phyloP scores from a whole-genome alignment of 1,140 invertebrate genomes.

The Heliconius eleuchia region DNA sequence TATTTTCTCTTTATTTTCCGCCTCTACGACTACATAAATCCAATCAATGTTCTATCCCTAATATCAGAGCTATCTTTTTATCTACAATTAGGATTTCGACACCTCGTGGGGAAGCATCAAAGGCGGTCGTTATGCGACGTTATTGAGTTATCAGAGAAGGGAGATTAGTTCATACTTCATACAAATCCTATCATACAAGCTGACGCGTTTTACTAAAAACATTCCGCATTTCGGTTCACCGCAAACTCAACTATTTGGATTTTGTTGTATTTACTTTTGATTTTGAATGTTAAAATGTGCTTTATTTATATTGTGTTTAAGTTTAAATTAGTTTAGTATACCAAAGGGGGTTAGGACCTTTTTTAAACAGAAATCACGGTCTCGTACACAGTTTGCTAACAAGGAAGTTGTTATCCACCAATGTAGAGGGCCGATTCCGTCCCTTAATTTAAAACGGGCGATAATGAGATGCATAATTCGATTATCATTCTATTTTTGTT shows the following conservation, averaged over 20 bases:
- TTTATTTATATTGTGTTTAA: slow-evolving; percentile 16
- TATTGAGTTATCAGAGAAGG: slow-evolving; percentile 79
- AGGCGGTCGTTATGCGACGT: slow-evolving; percentile 76
- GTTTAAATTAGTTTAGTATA: slow-evolving; percentile 28
- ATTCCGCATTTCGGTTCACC: slow-evolving; percentile 74
- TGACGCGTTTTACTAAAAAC: slow-evolving; percentile 78
- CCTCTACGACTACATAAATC: slow-evolving; percentile 25
- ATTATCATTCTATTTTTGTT: slow-evolving; percentile 65
- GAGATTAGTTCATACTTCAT: slow-evolving; percentile 80
- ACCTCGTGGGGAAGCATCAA: slow-evolving; percentile 69
- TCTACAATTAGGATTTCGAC: slow-evolving; percentile 80
- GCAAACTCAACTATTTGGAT: slow-evolving; percentile 48
- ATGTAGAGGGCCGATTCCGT: slow-evolving; percentile 69
- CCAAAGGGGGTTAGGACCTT: slow-evolving; percentile 49
- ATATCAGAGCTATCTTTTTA: slow-evolving; percentile 77
- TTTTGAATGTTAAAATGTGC: slow-evolving; percentile 20
- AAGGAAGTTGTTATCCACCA: slow-evolving; percentile 74
- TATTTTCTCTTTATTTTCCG: slow-evolving; percentile 27
- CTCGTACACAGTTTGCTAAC: slow-evolving; percentile 64
- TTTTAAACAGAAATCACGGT: slow-evolving; percentile 51
- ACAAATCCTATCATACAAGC: slow-evolving; percentile 80
- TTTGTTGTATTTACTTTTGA: slow-evolving; percentile 1
- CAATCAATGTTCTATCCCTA: slow-evolving; percentile 55
- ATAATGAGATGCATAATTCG: slow-evolving; percentile 76
- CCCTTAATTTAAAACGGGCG: slow-evolving; percentile 70